A percentile compares a stretch with the other conserved stretches of the same genome.
These are phyloP conservation scores for Petrocephalus schoutedeni DNA, from an alignment of 2,797 vertebrate genomes.

Conservation along the genomic window DNA sequence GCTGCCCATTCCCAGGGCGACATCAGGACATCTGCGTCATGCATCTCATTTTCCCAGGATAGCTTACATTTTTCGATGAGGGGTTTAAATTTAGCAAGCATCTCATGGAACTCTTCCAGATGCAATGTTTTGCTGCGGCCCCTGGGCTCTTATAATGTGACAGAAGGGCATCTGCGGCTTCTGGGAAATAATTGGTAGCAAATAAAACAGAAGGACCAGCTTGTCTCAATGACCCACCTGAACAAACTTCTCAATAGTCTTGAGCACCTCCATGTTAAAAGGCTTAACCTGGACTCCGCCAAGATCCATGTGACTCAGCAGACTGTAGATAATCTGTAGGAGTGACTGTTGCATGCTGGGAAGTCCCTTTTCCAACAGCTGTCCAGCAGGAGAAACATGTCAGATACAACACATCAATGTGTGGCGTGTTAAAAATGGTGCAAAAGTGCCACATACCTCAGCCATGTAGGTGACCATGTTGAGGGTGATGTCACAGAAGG, in stretches of 20 bases:
- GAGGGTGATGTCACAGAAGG: conserved; percentile 86
- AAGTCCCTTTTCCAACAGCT: conserved; percentile 94
- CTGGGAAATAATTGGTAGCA: neutral
- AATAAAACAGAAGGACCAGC: neutral
- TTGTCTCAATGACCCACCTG: conserved; percentile 62
- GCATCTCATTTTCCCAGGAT: neutral
- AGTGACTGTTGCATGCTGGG: conserved; percentile 93
- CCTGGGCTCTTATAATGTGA: neutral
- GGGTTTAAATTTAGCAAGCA: conserved; percentile 3
- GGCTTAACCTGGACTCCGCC: conserved; percentile 86
- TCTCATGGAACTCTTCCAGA: neutral
- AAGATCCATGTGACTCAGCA: conserved; percentile 95
- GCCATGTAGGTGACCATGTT: conserved; percentile 95
- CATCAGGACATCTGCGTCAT: neutral
- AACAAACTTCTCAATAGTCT: conserved; percentile 96
- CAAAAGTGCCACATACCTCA: conserved; percentile 64
- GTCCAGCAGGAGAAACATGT: neutral
- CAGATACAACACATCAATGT: neutral
- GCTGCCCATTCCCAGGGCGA: neutral
- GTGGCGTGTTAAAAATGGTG: neutral
- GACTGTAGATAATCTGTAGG: conserved; percentile 94
- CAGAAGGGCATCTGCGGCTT: neutral
- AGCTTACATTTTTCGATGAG: neutral
- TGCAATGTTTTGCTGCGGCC: neutral
- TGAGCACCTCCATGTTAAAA: conserved; percentile 90